phyloP scores from a whole-genome alignment of 2,888 invertebrate species.

The Acanthosoma haemorrhoidale region DNA sequence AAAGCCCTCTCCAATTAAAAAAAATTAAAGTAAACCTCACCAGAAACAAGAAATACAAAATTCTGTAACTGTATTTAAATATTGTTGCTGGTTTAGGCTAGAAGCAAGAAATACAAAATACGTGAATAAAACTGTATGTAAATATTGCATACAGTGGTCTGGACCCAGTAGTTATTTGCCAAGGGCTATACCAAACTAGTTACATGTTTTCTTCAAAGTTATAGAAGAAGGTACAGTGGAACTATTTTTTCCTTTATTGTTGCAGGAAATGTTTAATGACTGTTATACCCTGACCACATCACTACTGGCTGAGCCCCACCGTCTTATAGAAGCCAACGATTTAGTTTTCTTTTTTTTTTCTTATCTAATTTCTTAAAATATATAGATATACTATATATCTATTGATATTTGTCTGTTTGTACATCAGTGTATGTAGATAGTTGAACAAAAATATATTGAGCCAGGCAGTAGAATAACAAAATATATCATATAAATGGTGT shows the following conservation, averaged over 20 bases:
- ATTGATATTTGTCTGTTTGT: conserved; percentile 18
- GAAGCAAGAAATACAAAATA: not conserved
- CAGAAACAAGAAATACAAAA: too few relatives aligned
- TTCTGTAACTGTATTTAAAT: too few relatives aligned
- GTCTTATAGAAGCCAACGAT: conserved; percentile 29
- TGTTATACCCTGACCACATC: conserved; percentile 17
- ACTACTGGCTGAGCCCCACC: conserved; percentile 33
- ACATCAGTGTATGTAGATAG: conserved; percentile 30
- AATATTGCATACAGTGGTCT: too few relatives aligned
- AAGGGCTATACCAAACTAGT: too few relatives aligned
- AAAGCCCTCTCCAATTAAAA: too few relatives aligned
- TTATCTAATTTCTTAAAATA: not conserved
- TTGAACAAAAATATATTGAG: not conserved
- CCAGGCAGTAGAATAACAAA: conserved; percentile 8
- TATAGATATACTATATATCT: conserved; percentile 26
- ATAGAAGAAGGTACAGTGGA: not conserved
- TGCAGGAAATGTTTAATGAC: conserved; percentile 27
- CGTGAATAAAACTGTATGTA: too few relatives aligned
- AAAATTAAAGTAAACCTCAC: too few relatives aligned
- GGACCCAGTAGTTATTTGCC: too few relatives aligned
- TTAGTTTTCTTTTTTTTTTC: not conserved
- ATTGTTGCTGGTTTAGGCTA: not conserved
- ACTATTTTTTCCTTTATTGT: conserved; percentile 17
- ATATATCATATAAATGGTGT: not conserved
- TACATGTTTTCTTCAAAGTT: too few relatives aligned